Conservation (phyloP, 2,113 vertebrate species). For the Nothocercus julius region DNA sequence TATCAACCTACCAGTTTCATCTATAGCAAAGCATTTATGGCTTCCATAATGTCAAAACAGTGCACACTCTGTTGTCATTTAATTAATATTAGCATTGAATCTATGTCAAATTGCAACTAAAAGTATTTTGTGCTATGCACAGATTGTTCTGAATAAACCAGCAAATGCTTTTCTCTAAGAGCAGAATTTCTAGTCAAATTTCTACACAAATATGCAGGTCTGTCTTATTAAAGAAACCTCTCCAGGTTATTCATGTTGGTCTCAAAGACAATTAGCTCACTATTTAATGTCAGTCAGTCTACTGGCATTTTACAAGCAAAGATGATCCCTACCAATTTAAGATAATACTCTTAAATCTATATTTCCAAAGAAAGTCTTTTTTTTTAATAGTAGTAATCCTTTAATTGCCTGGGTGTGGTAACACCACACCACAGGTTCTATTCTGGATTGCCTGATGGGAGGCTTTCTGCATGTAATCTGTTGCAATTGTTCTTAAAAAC, state of each 20-base stretch:
- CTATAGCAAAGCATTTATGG: not conserved
- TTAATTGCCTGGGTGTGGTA: constrained; percentile 63
- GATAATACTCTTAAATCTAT: constrained; percentile 50
- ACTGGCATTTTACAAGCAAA: constrained; percentile 48
- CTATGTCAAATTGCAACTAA: not conserved
- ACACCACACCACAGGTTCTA: constrained; percentile 41
- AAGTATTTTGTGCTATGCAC: not conserved
- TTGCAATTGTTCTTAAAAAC: not conserved
- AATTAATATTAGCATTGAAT: not conserved
- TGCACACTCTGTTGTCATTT: not conserved
- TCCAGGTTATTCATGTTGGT: not conserved
- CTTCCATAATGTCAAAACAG: not conserved
- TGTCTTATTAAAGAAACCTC: not conserved
- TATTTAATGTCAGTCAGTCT: constrained; percentile 14
- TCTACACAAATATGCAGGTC: not conserved
- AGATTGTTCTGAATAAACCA: not conserved
- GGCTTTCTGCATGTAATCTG: constrained; percentile 44
- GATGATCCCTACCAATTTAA: constrained; percentile 64
- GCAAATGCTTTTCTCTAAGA: not conserved
- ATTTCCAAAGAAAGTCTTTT: constrained; percentile 29
- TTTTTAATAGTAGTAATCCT: constrained; percentile 63
- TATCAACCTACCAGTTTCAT: not conserved
- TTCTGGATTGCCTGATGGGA: constrained; percentile 28
- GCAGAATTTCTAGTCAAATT: not conserved
- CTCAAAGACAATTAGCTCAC: not conserved